A percentile compares a stretch with the other conserved stretches of the same genome.
phyloP scores from a whole-genome alignment of 1,140 invertebrate species.

The Philaenus spumarius region DNA sequence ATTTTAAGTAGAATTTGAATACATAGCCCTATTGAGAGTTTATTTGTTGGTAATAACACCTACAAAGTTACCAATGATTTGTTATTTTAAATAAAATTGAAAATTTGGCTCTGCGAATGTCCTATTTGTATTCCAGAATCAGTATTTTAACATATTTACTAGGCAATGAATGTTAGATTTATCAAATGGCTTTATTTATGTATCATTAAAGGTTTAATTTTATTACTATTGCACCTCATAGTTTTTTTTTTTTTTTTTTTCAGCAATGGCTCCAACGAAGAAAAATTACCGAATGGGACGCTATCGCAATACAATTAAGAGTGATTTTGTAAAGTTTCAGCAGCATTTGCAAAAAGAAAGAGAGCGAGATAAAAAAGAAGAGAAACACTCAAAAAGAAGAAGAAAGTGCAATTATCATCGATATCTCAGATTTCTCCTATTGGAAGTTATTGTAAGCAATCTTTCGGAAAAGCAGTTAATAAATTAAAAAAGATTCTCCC shows the following conservation, averaged over 20 bases:
- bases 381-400: background rate
- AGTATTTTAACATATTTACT: background rate
- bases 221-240: background rate
- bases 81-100: background rate
- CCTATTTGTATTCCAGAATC: no score
- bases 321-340: background rate
- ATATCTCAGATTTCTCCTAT: background rate
- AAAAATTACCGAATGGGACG: background rate
- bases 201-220: background rate
- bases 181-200: no score
- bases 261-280: background rate
- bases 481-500: no score
- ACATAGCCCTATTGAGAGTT: no score
- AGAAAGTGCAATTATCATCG: background rate
- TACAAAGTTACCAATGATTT: no score
- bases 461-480: no score
- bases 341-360: no score
- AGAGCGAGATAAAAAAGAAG: background rate
- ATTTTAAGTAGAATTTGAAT: background rate
- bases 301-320: background rate
- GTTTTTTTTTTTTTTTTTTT: background rate
- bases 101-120: background rate
- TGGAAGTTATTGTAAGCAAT: no score
- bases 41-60: background rate
- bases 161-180: no score